Evolutionary conservation across 2,113 vertebrate genomes (phyloP), one percentile per base, ranked within the genome.

Genomic region (Ammodytes marinus): DNA sequence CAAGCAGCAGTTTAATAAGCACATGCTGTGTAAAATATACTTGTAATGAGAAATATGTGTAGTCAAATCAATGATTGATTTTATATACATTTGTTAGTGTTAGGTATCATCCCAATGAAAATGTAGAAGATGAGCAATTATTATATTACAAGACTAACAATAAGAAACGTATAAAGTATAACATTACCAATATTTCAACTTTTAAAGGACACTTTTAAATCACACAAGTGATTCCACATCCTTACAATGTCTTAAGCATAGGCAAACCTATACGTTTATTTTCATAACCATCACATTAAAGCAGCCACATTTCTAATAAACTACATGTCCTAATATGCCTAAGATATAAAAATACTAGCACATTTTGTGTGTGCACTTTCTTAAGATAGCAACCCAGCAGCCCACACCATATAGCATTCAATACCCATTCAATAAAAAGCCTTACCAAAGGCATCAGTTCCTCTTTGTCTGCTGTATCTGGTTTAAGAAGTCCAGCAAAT

Each of bases 391-490:
- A 39, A 11, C n/a, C 46, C 19, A 52, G 59, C 63, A 57, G 58
- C 40, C 15, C 17, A 71, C 2, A 39, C 53, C 50, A 57, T 43
- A 64, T 11, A 68, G n/a, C 8, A 39, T 5, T 53, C 5, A 4
- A 0, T 57, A 8, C 5, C 4, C 39, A 52, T 1, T 9, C 27
- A 27, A 27, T 27, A 27, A 58, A 49, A 76, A 27, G 12, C 47
- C 89, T 90, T 89, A 92, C 93, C 89, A 76, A 74, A 45, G 39
- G 79, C 74, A 69, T 74, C 50, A 68, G 54, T 8, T 58, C 40
- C 43, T 77, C 27, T 76, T 67, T 13, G 52, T 13, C 61, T 74
- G 55, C 9, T 43, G 47, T 76, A 53, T 74, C 61, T 14, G 5
- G 39, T 80, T 70, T 84, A 84, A 69, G 63, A 82, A 85, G 61